phyloP scores from a whole-genome alignment of 2,797 vertebrate genomes.

The Gymnothorax javanicus region DNA sequence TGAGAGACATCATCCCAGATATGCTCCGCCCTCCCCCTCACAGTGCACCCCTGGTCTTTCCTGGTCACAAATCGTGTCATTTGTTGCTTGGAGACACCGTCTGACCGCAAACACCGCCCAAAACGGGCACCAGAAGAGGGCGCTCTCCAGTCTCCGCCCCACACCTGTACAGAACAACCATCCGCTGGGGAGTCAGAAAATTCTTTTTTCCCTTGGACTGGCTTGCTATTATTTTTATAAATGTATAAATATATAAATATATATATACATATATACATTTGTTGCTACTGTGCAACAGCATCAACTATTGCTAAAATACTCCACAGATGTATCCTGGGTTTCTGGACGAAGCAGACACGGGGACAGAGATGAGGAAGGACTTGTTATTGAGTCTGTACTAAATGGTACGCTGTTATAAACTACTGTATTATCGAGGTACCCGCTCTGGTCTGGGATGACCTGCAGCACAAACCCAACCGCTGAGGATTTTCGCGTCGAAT shows the following conservation, averaged over 20 bases:
- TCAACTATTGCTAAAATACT: constrained; percentile 67
- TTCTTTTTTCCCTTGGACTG: constrained; percentile 32
- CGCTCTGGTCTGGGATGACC: constrained; percentile 68
- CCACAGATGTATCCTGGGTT: constrained; percentile 67
- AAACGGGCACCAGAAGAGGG: background rate
- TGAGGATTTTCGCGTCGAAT: constrained; percentile 76
- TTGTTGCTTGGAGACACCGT: background rate
- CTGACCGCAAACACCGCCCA: background rate
- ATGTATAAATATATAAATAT: constrained; percentile 37
- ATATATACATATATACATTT: constrained; percentile 47
- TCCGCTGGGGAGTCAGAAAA: constrained; percentile 22
- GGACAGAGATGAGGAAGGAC: constrained; percentile 53
- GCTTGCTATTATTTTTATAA: constrained; percentile 39
- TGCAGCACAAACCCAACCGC: constrained; percentile 69
- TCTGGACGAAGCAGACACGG: constrained; percentile 74
- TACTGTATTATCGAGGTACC: constrained; percentile 83
- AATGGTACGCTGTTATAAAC: constrained; percentile 85
- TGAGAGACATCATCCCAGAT: background rate
- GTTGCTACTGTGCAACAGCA: constrained; percentile 73
- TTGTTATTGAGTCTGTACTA: constrained; percentile 82
- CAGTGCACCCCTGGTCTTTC: background rate
- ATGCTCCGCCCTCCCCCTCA: constrained; percentile 10
- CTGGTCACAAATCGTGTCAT: constrained; percentile 2
- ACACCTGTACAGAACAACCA: constrained; percentile 19
- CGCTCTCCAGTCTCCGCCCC: background rate